Conservation (phyloP, 2,113 vertebrate genomes). For the Clarias gariepinus region DNA sequence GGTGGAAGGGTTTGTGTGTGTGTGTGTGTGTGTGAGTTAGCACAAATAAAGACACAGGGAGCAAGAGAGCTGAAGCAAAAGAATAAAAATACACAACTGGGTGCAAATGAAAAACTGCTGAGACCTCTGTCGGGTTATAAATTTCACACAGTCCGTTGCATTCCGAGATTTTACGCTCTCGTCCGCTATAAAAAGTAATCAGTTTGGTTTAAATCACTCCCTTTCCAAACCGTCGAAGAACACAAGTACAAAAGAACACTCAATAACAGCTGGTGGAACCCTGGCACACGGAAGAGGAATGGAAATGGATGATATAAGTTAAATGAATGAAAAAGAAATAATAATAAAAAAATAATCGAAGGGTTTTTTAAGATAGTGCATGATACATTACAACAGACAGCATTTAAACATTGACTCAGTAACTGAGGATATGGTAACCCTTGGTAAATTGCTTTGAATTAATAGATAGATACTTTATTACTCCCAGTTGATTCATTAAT, state of each 20-base stretch:
- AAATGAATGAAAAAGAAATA: background rate
- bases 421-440: background rate
- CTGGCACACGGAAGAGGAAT: slow-evolving; percentile 49
- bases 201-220: slow-evolving; percentile 53
- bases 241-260: slow-evolving; percentile 22
- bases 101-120: slow-evolving; percentile 47
- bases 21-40: background rate
- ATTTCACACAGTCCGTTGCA: slow-evolving; percentile 47
- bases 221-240: slow-evolving; percentile 42
- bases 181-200: slow-evolving; percentile 51
- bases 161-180: slow-evolving; percentile 45
- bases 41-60: slow-evolving; percentile 12
- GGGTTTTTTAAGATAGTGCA: background rate
- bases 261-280: slow-evolving; percentile 25
- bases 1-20: background rate
- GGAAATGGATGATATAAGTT: slow-evolving; percentile 34
- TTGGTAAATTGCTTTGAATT: background rate
- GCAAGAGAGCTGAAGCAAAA: slow-evolving; percentile 3
- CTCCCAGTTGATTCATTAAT: too few relatives aligned
- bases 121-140: slow-evolving; percentile 45
- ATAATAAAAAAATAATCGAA: background rate
- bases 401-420: background rate
- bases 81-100: slow-evolving; percentile 37
- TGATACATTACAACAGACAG: background rate
- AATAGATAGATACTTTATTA: too few relatives aligned